Evolutionary conservation across 2,113 vertebrate species (phyloP).

Genomic region (Gobiocypris rarus): DNA sequence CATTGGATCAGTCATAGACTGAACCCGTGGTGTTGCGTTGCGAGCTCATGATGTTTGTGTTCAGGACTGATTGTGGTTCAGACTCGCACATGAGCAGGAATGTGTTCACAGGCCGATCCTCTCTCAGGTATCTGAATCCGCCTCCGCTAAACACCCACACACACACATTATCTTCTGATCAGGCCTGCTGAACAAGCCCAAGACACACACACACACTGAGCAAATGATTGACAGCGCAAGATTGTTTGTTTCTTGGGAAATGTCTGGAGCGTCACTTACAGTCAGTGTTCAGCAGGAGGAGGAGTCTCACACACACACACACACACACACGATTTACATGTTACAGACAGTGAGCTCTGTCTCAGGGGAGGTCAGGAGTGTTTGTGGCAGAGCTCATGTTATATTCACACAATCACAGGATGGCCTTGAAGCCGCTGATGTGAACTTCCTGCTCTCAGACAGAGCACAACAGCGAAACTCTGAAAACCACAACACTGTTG

Average conservation of each 20-base stretch:
- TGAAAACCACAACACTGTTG: conserved; percentile 10
- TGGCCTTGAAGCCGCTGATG: background rate
- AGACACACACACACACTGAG: background rate
- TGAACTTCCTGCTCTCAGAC: background rate
- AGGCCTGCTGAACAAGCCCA: background rate
- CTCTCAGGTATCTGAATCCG: conserved; percentile 32
- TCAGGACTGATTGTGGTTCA: background rate
- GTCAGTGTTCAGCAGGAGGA: conserved; percentile 35
- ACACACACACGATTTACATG: no score
- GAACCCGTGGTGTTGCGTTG: background rate
- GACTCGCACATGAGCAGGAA: background rate
- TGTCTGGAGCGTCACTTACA: conserved; percentile 46
- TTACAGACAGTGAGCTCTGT: no score
- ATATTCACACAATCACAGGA: background rate
- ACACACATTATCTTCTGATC: conserved; percentile 49
- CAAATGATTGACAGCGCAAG: conserved; percentile 27
- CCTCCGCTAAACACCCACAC: conserved; percentile 5
- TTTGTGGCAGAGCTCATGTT: background rate
- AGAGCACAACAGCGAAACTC: background rate
- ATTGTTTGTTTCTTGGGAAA: conserved; percentile 39
- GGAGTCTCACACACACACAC: background rate
- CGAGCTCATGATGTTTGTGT: background rate
- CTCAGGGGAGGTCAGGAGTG: background rate
- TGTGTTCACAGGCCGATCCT: background rate
- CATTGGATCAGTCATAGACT: no score